Evolutionary conservation across 30 jellyfish, hydroid and myxozoan species (phyloP).

Genomic region (Phacellophora camtschatica): DNA sequence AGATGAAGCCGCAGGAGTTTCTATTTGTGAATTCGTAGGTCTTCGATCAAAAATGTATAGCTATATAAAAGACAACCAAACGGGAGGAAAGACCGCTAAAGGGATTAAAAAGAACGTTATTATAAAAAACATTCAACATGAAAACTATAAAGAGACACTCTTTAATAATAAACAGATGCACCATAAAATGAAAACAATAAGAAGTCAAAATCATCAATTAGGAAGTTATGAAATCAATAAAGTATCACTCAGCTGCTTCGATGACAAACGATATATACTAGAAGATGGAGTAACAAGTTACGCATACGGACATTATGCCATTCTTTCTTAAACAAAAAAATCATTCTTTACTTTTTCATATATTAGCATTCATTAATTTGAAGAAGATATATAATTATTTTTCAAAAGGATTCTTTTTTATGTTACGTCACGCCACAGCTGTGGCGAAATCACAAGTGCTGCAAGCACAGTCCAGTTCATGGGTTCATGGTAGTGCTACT

Average conservation of each 20-base stretch:
- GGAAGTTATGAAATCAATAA: slow-evolving; percentile 1
- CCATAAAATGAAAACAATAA: slow-evolving; percentile 16
- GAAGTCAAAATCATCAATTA: slow-evolving; percentile 40
- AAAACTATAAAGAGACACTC: slow-evolving; percentile 10
- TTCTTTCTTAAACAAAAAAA: neutral
- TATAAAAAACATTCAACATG: slow-evolving; percentile 4
- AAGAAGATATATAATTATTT: neutral
- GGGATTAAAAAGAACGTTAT: slow-evolving; percentile 49
- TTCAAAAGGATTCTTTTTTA: neutral
- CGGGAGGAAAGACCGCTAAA: slow-evolving; percentile 41
- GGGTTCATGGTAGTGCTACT: no score
- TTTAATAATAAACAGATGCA: slow-evolving; percentile 3
- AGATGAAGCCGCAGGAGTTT: slow-evolving; percentile 48
- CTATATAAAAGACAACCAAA: slow-evolving; percentile 3
- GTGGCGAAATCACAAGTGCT: no score
- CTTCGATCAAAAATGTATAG: slow-evolving; percentile 51
- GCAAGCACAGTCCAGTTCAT: no score
- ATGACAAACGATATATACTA: slow-evolving; percentile 49
- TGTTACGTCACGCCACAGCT: neutral
- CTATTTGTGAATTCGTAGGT: slow-evolving; percentile 51
- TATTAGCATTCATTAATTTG: neutral
- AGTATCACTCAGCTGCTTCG: slow-evolving; percentile 22
- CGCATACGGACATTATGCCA: slow-evolving; percentile 49
- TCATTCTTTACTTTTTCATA: neutral
- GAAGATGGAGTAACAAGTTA: slow-evolving; percentile 2